These are phyloP conservation scores for Planiliza haematocheilus DNA, from an alignment of 2,113 vertebrate species.

Conservation along the genomic window DNA sequence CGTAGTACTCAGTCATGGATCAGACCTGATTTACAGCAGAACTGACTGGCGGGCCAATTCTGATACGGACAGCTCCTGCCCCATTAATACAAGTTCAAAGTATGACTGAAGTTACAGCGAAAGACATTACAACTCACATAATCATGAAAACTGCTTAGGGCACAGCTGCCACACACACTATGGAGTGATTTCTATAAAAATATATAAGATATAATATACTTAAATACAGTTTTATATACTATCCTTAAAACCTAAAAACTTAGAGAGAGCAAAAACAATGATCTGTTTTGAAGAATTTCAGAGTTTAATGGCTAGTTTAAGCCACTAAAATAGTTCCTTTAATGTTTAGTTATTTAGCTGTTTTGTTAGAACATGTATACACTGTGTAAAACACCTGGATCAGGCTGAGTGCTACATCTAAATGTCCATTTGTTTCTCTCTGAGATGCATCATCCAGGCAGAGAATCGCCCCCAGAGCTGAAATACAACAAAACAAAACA, in stretches of 20 bases:
- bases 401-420: conserved; percentile 34
- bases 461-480: conserved; percentile 49
- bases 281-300: not conserved
- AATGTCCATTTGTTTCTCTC: conserved; percentile 41
- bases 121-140: conserved; percentile 26
- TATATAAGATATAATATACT: not conserved
- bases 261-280: not conserved
- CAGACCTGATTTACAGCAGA: conserved; percentile 77
- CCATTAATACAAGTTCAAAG: conserved; percentile 71
- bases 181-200: not conserved
- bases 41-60: conserved; percentile 78
- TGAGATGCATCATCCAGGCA: conserved; percentile 46
- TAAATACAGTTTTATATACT: not conserved
- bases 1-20: conserved; percentile 88
- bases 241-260: not conserved
- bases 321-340: conserved; percentile 2
- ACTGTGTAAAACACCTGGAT: conserved; percentile 22
- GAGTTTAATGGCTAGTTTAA: conserved; percentile 17
- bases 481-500: conserved; percentile 64
- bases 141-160: conserved; percentile 10
- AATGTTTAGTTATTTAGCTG: not conserved
- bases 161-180: conserved; percentile 23
- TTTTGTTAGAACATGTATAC: not conserved
- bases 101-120: conserved; percentile 10
- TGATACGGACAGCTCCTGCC: conserved; percentile 63